Evolutionary conservation across 2,888 invertebrate species (phyloP), one percentile per base, ranked within the genome.

Genomic region (Balanococcus diminutus): DNA sequence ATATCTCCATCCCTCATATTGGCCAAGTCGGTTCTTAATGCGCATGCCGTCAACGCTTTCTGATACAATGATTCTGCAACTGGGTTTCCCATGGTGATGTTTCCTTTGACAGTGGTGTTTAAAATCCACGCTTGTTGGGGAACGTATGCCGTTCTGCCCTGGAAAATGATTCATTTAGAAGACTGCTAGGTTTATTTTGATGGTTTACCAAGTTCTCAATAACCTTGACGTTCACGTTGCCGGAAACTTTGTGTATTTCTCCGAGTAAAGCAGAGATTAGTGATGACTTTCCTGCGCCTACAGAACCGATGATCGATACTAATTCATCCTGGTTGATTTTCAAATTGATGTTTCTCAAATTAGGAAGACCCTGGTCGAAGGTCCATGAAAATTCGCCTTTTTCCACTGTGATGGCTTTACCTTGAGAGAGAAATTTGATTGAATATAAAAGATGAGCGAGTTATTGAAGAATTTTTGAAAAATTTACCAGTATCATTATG

Each of bases 111-210:
- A 0, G 98, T 97, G 2, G 96, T 95, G 91, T 99, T 99, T 90
- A 98, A 98, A 86, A 99, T 98, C 99, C 99, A 99, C 0, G 98
- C 97, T 90, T 97, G 97, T 89, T 98, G 98, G 0, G 98, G 93
- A 0, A 97, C 97, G 90, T 97, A 98, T 0, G 97, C 97, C 19
- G 93, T 90, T 2, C 91, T 89, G 16, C 93, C 93, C 91, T 88
- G 79, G 8, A 87, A 82, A 86, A 8, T 56, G 1, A 9, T 0
- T 22, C 56, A n/a, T 46, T 46, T n/a, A 46, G 0, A 4, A 46
- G n/a, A 22, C 4, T 22, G 9, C 2, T n/a, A n/a, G n/a, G n/a
- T n/a, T n/a, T n/a, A n/a, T n/a, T n/a, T n/a, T n/a, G n/a, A n/a
- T n/a, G n/a, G n/a, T n/a, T n/a, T n/a, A n/a, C n/a, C n/a, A n/a